These are phyloP conservation scores for Brienomyrus longianalis DNA, from an alignment of 2,113 vertebrate species.

Conservation along the genomic window DNA sequence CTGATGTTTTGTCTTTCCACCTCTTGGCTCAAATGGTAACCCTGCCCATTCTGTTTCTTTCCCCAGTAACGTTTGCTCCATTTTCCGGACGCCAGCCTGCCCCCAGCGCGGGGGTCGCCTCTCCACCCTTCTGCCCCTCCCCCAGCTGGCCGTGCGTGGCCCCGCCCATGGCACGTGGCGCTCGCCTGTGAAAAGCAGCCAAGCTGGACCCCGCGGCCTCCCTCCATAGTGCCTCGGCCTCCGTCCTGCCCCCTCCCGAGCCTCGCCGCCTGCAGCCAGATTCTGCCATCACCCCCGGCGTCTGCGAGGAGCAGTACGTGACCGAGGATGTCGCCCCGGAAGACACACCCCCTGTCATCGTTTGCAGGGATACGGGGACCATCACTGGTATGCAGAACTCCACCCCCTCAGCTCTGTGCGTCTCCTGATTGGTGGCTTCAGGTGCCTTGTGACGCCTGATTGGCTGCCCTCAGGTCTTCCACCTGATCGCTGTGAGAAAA, in stretches of 20 bases:
- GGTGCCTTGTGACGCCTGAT: background rate
- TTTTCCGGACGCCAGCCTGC: background rate
- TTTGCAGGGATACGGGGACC: slow-evolving; percentile 88
- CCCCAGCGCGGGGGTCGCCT: background rate
- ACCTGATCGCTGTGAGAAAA: background rate
- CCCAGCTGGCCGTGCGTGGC: slow-evolving; percentile 47
- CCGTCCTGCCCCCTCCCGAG: slow-evolving; percentile 52
- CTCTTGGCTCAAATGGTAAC: background rate
- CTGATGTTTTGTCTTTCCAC: background rate
- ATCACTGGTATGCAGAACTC: slow-evolving; percentile 76
- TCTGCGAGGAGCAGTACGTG: slow-evolving; percentile 77
- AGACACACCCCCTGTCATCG: slow-evolving; percentile 48
- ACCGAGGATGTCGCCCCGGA: slow-evolving; percentile 65
- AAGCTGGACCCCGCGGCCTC: slow-evolving; percentile 89
- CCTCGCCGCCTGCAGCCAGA: slow-evolving; percentile 44
- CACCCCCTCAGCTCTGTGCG: background rate
- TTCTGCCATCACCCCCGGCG: slow-evolving; percentile 52
- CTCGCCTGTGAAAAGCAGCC: slow-evolving; percentile 76
- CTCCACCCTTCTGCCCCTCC: slow-evolving; percentile 23
- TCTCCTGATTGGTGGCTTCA: background rate
- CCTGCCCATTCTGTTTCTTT: background rate
- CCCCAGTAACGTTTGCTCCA: background rate
- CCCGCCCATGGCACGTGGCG: slow-evolving; percentile 73
- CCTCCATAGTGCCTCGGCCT: slow-evolving; percentile 69
- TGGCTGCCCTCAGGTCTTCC: background rate